phyloP scores from a whole-genome alignment of 2,113 vertebrate genomes.

The Excalfactoria chinensis region DNA sequence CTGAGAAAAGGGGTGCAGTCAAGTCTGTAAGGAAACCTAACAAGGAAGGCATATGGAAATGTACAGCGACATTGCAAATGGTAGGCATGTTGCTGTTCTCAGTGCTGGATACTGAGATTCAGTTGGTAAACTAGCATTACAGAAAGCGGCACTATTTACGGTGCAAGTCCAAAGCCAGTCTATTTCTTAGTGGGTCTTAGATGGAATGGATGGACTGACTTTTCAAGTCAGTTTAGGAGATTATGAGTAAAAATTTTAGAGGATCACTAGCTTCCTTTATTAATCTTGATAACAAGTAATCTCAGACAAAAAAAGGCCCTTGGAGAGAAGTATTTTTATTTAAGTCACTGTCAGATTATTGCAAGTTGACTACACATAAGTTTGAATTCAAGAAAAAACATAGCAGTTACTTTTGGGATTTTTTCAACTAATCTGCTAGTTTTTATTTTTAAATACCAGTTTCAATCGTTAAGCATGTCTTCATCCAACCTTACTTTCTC shows the following conservation, averaged over 20 bases:
- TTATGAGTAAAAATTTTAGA: neutral
- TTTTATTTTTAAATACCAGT: neutral
- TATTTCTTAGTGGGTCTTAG: neutral
- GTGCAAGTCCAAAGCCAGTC: neutral
- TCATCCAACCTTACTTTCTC: neutral
- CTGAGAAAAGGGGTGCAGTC: neutral
- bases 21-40: neutral
- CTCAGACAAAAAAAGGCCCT: neutral
- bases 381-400: neutral
- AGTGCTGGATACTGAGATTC: constrained; percentile 4
- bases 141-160: neutral
- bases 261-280: neutral
- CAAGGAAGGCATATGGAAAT: neutral
- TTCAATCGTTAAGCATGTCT: neutral
- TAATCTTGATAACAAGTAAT: neutral
- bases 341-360: neutral
- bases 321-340: neutral
- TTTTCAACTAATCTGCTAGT: neutral
- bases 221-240: neutral
- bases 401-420: neutral
- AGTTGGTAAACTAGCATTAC: neutral
- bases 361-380: neutral
- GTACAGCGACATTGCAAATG: neutral
- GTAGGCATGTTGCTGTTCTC: constrained; percentile 23
- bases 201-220: neutral